phyloP scores from a whole-genome alignment of 1,140 invertebrate species.

The Diabrotica undecimpunctata region DNA sequence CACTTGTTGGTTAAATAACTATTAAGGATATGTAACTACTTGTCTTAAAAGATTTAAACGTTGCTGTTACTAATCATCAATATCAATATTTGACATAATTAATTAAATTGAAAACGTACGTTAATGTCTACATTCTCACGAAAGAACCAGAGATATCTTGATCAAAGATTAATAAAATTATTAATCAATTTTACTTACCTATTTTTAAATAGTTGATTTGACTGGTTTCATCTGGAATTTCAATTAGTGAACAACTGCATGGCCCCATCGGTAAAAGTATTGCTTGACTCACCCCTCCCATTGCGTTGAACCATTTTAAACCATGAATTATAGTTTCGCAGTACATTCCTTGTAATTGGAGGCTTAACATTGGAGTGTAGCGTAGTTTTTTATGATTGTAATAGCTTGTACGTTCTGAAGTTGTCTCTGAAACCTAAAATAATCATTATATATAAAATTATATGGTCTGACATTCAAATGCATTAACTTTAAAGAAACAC shows the following conservation, averaged over 20 bases:
- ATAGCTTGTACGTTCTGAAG: conserved; percentile 35
- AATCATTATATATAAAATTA: neutral
- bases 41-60: too few species aligned
- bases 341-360: conserved; percentile 43
- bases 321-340: conserved; percentile 40
- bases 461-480: too few species aligned
- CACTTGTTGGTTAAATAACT: too few species aligned
- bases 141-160: too few species aligned
- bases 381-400: conserved; percentile 43
- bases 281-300: conserved; percentile 40
- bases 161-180: too few species aligned
- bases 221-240: conserved; percentile 34
- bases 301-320: conserved; percentile 41
- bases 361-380: conserved; percentile 41
- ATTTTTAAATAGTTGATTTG: conserved; percentile 40
- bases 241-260: conserved; percentile 40
- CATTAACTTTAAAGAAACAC: too few species aligned
- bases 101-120: too few species aligned
- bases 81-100: too few species aligned
- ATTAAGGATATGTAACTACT: too few species aligned
- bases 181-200: conserved; percentile 20
- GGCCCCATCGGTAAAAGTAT: conserved; percentile 38
- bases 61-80: too few species aligned
- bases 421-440: conserved; percentile 42
- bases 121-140: too few species aligned